Evolutionary conservation across 2,888 invertebrate genomes (phyloP).

Genomic region (Diarsia rubi): DNA sequence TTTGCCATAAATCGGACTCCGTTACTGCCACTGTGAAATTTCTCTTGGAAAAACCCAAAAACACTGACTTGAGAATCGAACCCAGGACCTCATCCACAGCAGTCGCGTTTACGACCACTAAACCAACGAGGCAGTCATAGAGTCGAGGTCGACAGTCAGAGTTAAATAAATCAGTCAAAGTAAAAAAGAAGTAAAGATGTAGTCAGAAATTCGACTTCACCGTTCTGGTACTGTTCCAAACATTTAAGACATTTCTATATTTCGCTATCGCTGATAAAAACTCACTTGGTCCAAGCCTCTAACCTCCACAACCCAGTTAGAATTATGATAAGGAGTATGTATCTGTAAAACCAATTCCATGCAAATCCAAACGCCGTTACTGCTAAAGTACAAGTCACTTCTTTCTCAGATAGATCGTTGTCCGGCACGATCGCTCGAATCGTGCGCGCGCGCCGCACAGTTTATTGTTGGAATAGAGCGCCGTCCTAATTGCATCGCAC

Average conservation of each 20-base stretch:
- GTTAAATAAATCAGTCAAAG: no score
- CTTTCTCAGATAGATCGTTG: constrained; percentile 52
- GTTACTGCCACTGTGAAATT: no score
- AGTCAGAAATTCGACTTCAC: no score
- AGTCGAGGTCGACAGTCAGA: no score
- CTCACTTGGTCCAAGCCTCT: neutral
- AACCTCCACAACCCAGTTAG: neutral
- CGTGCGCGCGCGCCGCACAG: constrained; percentile 63
- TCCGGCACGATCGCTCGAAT: constrained; percentile 63
- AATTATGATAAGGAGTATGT: neutral
- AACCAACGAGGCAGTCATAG: no score
- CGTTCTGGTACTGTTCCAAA: no score
- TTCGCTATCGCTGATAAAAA: neutral
- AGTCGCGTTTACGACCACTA: no score
- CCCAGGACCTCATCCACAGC: no score
- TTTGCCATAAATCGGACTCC: no score
- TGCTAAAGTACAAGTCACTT: constrained; percentile 41
- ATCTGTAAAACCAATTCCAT: constrained; percentile 17
- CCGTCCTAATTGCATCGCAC: constrained; percentile 65
- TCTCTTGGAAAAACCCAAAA: no score
- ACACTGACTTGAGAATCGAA: no score
- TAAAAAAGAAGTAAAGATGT: no score
- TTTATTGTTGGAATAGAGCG: constrained; percentile 63
- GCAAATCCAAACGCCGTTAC: constrained; percentile 9
- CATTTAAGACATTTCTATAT: neutral